Conservation (phyloP, 2,797 vertebrate genomes). For the Echiichthys vipera region DNA sequence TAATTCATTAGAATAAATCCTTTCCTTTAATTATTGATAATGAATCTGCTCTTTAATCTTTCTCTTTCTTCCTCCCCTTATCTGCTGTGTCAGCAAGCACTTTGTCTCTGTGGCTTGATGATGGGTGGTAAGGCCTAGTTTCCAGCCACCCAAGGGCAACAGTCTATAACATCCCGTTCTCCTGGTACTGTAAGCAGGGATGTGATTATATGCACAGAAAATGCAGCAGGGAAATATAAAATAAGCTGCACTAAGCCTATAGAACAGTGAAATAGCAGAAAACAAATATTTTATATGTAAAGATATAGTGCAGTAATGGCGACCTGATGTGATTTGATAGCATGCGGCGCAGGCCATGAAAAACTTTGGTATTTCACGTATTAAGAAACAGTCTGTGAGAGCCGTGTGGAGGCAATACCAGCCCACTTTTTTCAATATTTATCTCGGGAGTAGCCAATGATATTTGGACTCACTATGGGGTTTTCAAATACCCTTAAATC, state of each 20-base stretch:
- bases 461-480: conserved; percentile 5
- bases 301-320: too few species aligned
- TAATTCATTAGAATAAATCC: conserved; percentile 84
- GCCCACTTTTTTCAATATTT: too few species aligned
- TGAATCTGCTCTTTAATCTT: conserved; percentile 83
- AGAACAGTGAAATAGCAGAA: too few species aligned
- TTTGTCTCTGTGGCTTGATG: conserved; percentile 74
- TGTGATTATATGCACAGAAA: conserved; percentile 42
- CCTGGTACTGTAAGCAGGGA: conserved; percentile 52
- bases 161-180: conserved; percentile 74
- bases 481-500: conserved; percentile 19
- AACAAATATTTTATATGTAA: too few species aligned
- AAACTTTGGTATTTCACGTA: too few species aligned
- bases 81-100: conserved; percentile 83
- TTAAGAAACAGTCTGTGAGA: too few species aligned
- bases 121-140: conserved; percentile 80
- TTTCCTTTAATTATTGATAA: conserved; percentile 86
- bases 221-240: conserved; percentile 30
- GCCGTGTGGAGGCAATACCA: too few species aligned
- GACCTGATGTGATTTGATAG: too few species aligned
- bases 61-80: conserved; percentile 79
- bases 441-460: conserved; percentile 26
- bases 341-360: too few species aligned
- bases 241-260: too few species aligned
- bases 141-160: conserved; percentile 79